phyloP scores from a whole-genome alignment of 2,888 invertebrate species.

The Drosophila fungiperda region DNA sequence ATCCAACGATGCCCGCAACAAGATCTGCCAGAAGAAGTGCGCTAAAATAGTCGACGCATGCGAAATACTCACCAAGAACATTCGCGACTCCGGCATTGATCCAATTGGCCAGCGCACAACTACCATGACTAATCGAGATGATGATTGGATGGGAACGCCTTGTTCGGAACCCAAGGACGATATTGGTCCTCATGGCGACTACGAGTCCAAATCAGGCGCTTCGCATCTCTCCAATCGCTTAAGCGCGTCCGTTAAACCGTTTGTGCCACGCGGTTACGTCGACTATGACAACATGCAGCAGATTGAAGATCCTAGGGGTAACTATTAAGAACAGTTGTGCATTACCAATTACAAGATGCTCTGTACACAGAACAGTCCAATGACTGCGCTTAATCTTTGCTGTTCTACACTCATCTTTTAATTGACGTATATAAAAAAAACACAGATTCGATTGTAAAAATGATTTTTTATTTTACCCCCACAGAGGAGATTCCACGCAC shows the following conservation, averaged over 20 bases:
- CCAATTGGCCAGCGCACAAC: conserved; percentile 84
- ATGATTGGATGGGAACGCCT: conserved; percentile 24
- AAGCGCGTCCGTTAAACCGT: conserved; percentile 49
- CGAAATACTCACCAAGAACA: conserved; percentile 91
- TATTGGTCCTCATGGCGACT: conserved; percentile 8
- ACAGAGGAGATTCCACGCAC: too few species aligned
- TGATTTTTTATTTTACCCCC: too few species aligned
- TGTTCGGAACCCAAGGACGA: conserved; percentile 54
- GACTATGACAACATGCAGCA: conserved; percentile 85
- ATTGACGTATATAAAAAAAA: too few species aligned
- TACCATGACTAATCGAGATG: conserved; percentile 39
- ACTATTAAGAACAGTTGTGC: not conserved
- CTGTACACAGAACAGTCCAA: too few species aligned
- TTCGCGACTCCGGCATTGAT: conserved; percentile 89
- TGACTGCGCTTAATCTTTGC: too few species aligned
- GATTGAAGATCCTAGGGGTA: conserved; percentile 81
- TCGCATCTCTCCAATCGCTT: conserved; percentile 25
- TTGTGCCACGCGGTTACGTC: conserved; percentile 82
- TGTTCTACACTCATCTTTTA: too few species aligned
- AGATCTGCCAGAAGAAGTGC: conserved; percentile 90
- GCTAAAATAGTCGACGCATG: conserved; percentile 91
- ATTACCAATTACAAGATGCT: too few species aligned
- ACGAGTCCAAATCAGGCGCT: conserved; percentile 1
- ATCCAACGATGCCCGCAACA: conserved; percentile 90
- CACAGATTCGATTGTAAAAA: too few species aligned